These are phyloP conservation scores for Cantharis rustica DNA, from an alignment of 2,888 invertebrate genomes.

Conservation along the genomic window DNA sequence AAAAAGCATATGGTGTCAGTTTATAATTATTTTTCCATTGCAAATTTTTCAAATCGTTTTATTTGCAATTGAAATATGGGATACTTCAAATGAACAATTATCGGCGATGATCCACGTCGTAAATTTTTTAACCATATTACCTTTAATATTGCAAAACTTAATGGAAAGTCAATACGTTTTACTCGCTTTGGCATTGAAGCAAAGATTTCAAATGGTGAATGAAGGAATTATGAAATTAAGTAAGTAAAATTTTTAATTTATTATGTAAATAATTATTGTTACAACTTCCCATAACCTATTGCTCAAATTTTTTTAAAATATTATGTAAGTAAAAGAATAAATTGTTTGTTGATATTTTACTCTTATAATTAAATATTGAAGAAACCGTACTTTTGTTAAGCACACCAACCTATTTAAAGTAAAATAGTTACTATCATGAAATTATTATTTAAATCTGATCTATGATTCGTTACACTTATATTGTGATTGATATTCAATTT, in stretches of 20 bases:
- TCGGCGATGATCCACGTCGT: neutral
- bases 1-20: neutral
- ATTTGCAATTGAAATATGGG: neutral
- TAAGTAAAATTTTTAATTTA: neutral
- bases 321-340: too few species aligned
- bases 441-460: neutral
- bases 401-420: neutral
- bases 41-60: constrained; percentile 4
- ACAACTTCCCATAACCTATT: neutral
- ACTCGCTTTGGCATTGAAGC: neutral
- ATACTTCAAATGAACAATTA: constrained; percentile 6
- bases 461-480: neutral
- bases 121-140: neutral
- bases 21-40: neutral
- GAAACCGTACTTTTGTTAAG: neutral
- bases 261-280: neutral
- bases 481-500: neutral
- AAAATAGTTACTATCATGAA: neutral
- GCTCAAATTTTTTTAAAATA: neutral
- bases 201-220: constrained; percentile 2
- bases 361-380: too few species aligned
- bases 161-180: constrained; percentile 11
- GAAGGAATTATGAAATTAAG: neutral
- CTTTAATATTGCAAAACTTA: constrained; percentile 4
- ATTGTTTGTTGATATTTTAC: too few species aligned